Conservation (phyloP, 2,888 invertebrate species). For the Timandra comae region DNA sequence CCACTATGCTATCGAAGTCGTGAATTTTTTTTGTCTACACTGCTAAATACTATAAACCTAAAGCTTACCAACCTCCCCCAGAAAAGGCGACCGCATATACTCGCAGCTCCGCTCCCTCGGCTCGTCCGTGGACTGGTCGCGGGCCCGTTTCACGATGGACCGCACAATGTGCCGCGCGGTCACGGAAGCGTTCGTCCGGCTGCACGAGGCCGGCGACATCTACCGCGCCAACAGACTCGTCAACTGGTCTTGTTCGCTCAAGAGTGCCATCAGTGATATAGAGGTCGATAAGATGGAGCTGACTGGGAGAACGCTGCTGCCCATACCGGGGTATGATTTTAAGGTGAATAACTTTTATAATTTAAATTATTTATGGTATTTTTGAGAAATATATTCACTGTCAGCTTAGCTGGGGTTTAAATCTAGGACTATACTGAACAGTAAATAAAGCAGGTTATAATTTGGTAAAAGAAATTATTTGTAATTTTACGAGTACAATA, state of each 20-base stretch:
- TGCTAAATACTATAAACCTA: no score
- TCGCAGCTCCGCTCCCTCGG: conserved; percentile 92
- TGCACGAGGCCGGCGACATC: conserved; percentile 92
- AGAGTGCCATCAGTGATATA: conserved; percentile 99
- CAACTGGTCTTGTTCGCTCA: conserved; percentile 98
- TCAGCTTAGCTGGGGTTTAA: no score
- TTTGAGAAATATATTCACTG: no score
- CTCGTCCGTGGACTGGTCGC: conserved; percentile 95
- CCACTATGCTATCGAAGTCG: no score
- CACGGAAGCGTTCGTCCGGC: conserved; percentile 93
- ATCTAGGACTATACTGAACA: no score
- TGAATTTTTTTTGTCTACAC: no score
- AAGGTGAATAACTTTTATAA: no score
- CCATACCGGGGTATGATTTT: conserved; percentile 93
- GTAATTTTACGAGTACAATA: no score
- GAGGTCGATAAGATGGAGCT: conserved; percentile 98
- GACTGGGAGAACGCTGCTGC: conserved; percentile 87
- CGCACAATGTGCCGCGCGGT: conserved; percentile 91
- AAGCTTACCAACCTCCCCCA: no score
- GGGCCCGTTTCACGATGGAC: conserved; percentile 98
- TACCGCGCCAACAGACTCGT: conserved; percentile 95
- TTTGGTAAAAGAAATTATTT: no score
- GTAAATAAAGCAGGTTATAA: no score
- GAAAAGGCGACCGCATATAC: conserved; percentile 84
- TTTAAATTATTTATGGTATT: no score